Evolutionary conservation across 92 coral and sea anemone species (phyloP).

Genomic region (Zoanthus gigantus): DNA sequence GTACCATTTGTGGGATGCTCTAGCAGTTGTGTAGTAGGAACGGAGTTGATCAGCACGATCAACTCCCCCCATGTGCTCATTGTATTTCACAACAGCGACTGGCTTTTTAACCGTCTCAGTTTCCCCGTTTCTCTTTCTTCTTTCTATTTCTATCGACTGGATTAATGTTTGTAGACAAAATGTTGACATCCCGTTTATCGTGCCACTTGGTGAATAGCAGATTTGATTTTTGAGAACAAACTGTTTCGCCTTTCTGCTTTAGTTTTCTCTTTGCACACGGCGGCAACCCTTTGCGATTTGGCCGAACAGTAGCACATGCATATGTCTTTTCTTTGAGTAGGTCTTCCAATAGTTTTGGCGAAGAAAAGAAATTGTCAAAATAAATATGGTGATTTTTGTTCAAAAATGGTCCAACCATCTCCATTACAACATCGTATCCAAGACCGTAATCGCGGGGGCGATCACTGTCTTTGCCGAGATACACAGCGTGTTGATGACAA

Average conservation of each 20-base stretch:
- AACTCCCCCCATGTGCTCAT: conserved; percentile 60
- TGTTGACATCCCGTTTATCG: conserved; percentile 6
- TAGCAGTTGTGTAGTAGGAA: conserved; percentile 31
- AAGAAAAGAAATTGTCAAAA: no score
- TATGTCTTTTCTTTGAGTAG: background rate
- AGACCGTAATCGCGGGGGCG: no score
- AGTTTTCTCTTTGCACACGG: conserved; percentile 4
- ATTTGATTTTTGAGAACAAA: conserved; percentile 37
- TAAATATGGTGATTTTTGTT: no score
- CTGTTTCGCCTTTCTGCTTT: conserved; percentile 14
- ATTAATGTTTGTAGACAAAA: conserved; percentile 12
- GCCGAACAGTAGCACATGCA: conserved; percentile 13
- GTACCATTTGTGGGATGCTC: conserved; percentile 44
- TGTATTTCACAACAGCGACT: conserved; percentile 51
- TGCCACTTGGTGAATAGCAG: conserved; percentile 16
- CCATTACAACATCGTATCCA: no score
- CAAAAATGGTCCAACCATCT: no score
- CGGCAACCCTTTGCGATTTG: background rate
- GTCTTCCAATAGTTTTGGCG: no score
- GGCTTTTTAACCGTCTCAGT: conserved; percentile 47
- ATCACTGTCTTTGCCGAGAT: background rate
- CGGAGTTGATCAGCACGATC: conserved; percentile 57
- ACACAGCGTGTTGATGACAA: background rate
- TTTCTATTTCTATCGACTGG: conserved; percentile 21
- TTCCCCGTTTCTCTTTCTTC: conserved; percentile 44